Percentiles rank a stretch among this genome's conserved stretches.
These are phyloP conservation scores for Ichneumoninae sp. DNA, from an alignment of 2,888 invertebrate species.

Conservation along the genomic window DNA sequence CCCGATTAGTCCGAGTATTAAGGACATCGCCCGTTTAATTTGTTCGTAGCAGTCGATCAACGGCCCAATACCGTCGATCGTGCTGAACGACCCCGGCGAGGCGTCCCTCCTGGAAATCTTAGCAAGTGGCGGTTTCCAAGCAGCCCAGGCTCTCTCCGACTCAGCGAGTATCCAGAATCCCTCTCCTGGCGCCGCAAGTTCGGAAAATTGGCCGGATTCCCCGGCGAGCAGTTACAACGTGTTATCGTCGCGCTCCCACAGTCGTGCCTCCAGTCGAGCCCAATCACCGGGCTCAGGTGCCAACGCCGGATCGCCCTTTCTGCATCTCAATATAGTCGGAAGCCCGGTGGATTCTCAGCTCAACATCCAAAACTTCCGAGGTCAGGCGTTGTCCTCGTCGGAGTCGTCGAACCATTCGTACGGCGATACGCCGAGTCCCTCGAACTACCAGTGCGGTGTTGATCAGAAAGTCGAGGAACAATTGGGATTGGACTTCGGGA, in stretches of 20 bases:
- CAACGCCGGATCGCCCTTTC: conserved; percentile 65
- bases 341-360: conserved; percentile 67
- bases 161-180: conserved; percentile 65
- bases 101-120: conserved; percentile 72
- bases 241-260: conserved; percentile 70
- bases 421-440: conserved; percentile 76
- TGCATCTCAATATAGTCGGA: conserved; percentile 61
- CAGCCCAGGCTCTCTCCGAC: conserved; percentile 70
- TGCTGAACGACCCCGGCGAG: conserved; percentile 69
- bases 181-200: conserved; percentile 65
- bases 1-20: neutral
- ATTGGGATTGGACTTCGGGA: conserved; percentile 68
- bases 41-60: conserved; percentile 34
- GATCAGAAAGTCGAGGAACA: conserved; percentile 71
- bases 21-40: neutral
- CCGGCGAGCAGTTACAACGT: conserved; percentile 70
- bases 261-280: conserved; percentile 72
- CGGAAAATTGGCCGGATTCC: conserved; percentile 75
- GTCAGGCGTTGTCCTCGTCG: conserved; percentile 71
- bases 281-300: conserved; percentile 72
- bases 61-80: conserved; percentile 67
- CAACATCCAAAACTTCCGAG: conserved; percentile 47
- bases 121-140: conserved; percentile 71
- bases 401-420: conserved; percentile 78
- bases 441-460: conserved; percentile 71